These are phyloP conservation scores for Triops longicaudatus DNA, from an alignment of 1,140 invertebrate genomes.

Conservation along the genomic window DNA sequence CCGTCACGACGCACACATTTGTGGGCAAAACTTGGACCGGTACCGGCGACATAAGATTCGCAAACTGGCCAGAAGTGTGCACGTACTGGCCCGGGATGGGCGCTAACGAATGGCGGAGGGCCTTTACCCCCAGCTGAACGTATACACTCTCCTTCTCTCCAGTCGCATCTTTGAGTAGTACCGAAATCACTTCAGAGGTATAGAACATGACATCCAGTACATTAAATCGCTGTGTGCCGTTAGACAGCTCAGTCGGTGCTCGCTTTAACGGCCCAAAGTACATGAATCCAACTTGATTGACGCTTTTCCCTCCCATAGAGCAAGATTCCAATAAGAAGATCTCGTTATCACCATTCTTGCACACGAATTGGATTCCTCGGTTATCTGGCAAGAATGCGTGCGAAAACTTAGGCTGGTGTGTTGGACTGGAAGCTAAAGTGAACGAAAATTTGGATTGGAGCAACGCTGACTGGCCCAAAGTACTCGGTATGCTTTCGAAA, in stretches of 20 bases:
- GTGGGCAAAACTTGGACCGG: slow-evolving; percentile 26
- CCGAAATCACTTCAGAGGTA: slow-evolving; percentile 62
- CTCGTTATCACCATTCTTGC: slow-evolving; percentile 6
- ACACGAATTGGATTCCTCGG: slow-evolving; percentile 16
- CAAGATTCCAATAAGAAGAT: slow-evolving; percentile 20
- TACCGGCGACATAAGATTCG: slow-evolving; percentile 24
- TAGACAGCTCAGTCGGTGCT: slow-evolving; percentile 20
- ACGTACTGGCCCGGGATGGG: not conserved
- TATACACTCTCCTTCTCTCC: slow-evolving; percentile 34
- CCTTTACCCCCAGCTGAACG: slow-evolving; percentile 36
- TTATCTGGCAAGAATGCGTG: not conserved
- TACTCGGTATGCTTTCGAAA: slow-evolving; percentile 45
- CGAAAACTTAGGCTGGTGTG: not conserved
- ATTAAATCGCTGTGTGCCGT: slow-evolving; percentile 46
- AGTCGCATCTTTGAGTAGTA: slow-evolving; percentile 48
- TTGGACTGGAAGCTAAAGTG: not conserved
- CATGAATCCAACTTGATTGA: slow-evolving; percentile 31
- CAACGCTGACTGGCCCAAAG: slow-evolving; percentile 32
- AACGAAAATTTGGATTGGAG: slow-evolving; percentile 14
- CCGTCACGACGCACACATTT: slow-evolving; percentile 30
- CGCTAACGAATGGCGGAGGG: slow-evolving; percentile 30
- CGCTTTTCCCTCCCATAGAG: slow-evolving; percentile 29
- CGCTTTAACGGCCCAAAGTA: slow-evolving; percentile 33
- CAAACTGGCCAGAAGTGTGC: not conserved
- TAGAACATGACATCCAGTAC: slow-evolving; percentile 59